A percentile compares a stretch with the other conserved stretches of the same genome.
phyloP scores from a whole-genome alignment of 2,797 vertebrate species.

The Astyanax mexicanus region DNA sequence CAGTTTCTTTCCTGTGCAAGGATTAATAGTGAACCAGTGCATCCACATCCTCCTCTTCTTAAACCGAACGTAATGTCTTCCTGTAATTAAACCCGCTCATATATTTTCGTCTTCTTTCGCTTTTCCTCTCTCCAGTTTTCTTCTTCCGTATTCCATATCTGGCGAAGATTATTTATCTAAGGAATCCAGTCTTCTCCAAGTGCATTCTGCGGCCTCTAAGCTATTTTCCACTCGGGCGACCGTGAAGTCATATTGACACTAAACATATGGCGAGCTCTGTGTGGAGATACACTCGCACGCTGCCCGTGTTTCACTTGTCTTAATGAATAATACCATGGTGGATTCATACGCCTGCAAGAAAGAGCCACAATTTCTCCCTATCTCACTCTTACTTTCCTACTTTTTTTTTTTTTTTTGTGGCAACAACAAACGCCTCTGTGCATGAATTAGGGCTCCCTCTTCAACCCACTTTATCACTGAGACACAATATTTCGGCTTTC shows the following conservation, averaged over 20 bases:
- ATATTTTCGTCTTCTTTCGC: constrained; percentile 53
- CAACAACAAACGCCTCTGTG: constrained; percentile 67
- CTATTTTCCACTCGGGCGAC: constrained; percentile 85
- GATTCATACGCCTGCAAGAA: constrained; percentile 72
- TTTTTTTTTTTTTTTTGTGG: constrained; percentile 54
- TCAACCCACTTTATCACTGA: constrained; percentile 70
- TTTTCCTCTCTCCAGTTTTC: constrained; percentile 36
- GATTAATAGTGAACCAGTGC: constrained; percentile 8
- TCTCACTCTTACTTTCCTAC: constrained; percentile 5
- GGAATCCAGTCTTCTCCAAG: constrained; percentile 69
- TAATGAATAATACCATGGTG: constrained; percentile 84
- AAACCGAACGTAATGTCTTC: neutral
- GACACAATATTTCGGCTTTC: constrained; percentile 61
- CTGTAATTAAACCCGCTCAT: constrained; percentile 33
- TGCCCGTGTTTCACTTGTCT: constrained; percentile 80
- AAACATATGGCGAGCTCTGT: constrained; percentile 84
- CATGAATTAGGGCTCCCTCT: constrained; percentile 72
- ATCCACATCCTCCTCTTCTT: neutral
- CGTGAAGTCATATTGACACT: constrained; percentile 86
- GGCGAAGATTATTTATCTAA: constrained; percentile 81
- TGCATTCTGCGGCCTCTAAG: constrained; percentile 75
- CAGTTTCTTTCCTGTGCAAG: neutral
- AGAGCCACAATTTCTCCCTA: constrained; percentile 57
- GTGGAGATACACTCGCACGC: constrained; percentile 79
- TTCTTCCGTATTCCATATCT: constrained; percentile 54